Evolutionary conservation across 1,140 invertebrate species (phyloP).

Genomic region (Bombyx mandarina): DNA sequence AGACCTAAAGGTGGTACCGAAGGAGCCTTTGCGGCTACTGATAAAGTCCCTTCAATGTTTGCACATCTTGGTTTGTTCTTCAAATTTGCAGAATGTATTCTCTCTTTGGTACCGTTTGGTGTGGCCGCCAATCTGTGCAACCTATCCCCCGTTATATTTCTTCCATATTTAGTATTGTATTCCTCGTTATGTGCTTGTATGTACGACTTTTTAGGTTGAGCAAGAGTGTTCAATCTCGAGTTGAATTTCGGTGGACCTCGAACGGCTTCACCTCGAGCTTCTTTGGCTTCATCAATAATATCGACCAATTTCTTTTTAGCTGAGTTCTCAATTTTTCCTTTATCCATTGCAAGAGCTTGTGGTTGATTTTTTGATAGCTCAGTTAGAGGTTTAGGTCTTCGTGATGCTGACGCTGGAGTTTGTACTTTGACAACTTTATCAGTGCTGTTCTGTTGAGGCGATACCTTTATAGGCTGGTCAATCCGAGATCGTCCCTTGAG

Average conservation of each 20-base stretch:
- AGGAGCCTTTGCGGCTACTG: constrained; percentile 11
- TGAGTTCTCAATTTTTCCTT: background rate
- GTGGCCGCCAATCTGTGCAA: constrained; percentile 18
- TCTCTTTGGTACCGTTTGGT: constrained; percentile 17
- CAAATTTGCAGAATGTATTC: constrained; percentile 8
- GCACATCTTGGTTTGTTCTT: constrained; percentile 15
- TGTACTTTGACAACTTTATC: constrained; percentile 3
- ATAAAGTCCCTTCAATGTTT: constrained; percentile 8
- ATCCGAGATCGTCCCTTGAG: constrained; percentile 18
- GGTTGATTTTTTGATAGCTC: constrained; percentile 4
- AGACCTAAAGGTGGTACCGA: constrained; percentile 38
- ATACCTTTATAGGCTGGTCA: constrained; percentile 21
- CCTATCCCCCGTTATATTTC: constrained; percentile 26
- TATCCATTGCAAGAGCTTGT: constrained; percentile 7
- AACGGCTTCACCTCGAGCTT: constrained; percentile 54
- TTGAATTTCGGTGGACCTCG: constrained; percentile 41
- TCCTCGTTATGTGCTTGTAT: constrained; percentile 43
- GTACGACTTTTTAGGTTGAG: constrained; percentile 49
- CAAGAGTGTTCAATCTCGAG: constrained; percentile 42
- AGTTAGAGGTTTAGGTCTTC: background rate
- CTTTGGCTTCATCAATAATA: constrained; percentile 52
- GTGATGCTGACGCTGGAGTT: background rate
- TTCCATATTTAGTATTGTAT: constrained; percentile 29
- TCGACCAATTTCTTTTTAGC: constrained; percentile 36
- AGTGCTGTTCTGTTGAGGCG: background rate